Conservation (phyloP, 1,140 invertebrate species). For the Apis mellifera region Amel_HAv3.1 CM009932.2:2002001-2002500, state of each 20-base stretch:
- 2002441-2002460: too few relatives aligned
- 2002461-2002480: too few relatives aligned
- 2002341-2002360: too few relatives aligned
- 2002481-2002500: too few relatives aligned
- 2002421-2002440: too few relatives aligned
- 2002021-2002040: not conserved
- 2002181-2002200: not conserved
- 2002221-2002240: not conserved
- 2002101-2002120: slow-evolving; percentile 31
- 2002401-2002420: too few relatives aligned
- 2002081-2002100: slow-evolving; percentile 7
- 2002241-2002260: not conserved
- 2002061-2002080: not conserved
- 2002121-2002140: slow-evolving; percentile 17
- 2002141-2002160: slow-evolving; percentile 34
- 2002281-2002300: not conserved
- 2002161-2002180: not conserved
- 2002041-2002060: slow-evolving; percentile 11
- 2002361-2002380: too few relatives aligned
- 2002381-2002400: too few relatives aligned
- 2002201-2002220: not conserved
- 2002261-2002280: slow-evolving; percentile 17
- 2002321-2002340: too few relatives aligned
- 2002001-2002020: not conserved
- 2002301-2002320: not conserved